Base-by-base conservation (phyloP, 2,113 vertebrate species). In the Silurus asotus region DNA sequence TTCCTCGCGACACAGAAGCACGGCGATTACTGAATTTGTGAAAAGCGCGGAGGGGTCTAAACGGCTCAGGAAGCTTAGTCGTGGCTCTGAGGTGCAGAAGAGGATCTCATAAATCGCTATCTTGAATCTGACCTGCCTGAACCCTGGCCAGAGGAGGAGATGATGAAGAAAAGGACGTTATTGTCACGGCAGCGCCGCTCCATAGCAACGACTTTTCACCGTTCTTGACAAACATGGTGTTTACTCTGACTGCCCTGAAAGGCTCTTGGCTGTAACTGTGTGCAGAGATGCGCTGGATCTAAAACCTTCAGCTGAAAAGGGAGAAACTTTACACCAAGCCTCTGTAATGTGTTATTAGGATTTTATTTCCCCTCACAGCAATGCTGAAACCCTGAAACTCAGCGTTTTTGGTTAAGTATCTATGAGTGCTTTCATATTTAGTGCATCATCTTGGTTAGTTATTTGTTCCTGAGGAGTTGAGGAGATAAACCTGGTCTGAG, bases 191-290 rank as follows among this genome's bases (percentile, higher is more conserved):
- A 55, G 89, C 82, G 56, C 84, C 37, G 62, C 86, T 89, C 89
- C 86, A 84, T 91, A 89, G 88, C 88, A 91, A 70, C 83, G 84
- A 91, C 89, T 91, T 89, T 59, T 88, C 58, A 85, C 86, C 77
- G 23, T 87, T 72, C 88, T 84, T 84, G 74, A 85, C 82, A 82
- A 86, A 88, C 81, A 88, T 89, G 81, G 88, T 92, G 91, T 94
- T 93, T 92, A 87, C 91, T 77, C 88, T 88, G 87, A 82, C 88
- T 81, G 49, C 86, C 90, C 89, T 90, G 88, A 90, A 92, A 80
- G 87, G 91, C 90, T 92, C 87, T 72, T 92, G 88, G 88, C 91
- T 92, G 87, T 88, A 90, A 90, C 89, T 88, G 62, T 92, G 91
- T 91, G 90, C 87, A n/a, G 69, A 75, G 69, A 75, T 61, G 37